A percentile compares a stretch with the other conserved stretches of the same genome.
Conservation (phyloP, 1,140 invertebrate species). For the Penaeus indicus region DNA sequence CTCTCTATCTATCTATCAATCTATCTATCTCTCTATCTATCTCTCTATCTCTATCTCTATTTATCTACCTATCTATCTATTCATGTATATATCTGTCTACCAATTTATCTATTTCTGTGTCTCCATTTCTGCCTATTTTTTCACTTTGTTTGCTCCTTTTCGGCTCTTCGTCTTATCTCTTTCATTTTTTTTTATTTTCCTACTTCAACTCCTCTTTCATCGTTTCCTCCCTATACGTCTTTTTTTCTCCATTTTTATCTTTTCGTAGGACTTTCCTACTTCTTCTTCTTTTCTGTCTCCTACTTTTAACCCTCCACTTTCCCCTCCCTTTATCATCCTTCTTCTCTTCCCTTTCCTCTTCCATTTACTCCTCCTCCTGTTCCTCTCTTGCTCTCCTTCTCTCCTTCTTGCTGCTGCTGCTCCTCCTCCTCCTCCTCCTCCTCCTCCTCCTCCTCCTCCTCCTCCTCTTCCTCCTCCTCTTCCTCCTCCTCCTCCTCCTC, state of each 20-base stretch:
- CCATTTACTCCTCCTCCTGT: not conserved
- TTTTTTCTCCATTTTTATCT: not conserved
- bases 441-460: too few relatives aligned
- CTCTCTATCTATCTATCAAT: slow-evolving; percentile 17
- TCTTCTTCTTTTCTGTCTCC: not conserved
- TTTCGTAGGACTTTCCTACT: not conserved
- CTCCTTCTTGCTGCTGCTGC: too few relatives aligned
- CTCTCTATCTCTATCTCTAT: not conserved
- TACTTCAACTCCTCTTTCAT: not conserved
- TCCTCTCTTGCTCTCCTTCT: too few relatives aligned
- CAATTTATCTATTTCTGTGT: not conserved
- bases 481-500: too few relatives aligned
- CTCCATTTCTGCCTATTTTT: not conserved
- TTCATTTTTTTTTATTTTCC: not conserved
- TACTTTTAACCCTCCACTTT: not conserved
- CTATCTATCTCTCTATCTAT: slow-evolving; percentile 10
- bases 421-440: too few relatives aligned
- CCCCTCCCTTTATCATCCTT: not conserved
- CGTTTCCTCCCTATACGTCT: not conserved
- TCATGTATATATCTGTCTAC: not conserved
- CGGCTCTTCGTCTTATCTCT: not conserved
- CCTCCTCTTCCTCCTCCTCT: too few relatives aligned
- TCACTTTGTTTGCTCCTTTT: not conserved
- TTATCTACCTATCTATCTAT: not conserved
- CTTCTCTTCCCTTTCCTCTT: not conserved